Base-by-base conservation (phyloP, 1,140 invertebrate species). In the Drosophila elegans region DNA sequence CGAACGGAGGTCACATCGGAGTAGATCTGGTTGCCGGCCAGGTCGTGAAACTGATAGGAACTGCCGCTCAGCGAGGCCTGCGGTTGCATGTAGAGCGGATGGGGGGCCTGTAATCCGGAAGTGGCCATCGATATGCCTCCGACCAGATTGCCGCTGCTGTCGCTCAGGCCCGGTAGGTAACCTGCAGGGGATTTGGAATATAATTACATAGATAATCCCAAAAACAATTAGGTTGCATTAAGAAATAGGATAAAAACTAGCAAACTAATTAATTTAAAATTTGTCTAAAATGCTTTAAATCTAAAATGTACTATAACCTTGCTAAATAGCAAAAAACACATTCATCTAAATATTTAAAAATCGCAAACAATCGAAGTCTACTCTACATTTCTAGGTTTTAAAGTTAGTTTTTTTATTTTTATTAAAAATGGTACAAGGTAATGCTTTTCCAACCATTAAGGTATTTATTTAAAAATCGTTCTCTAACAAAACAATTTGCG, bases 1-100 rank as follows among this genome's bases (percentile, higher is more conserved):
- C 95, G 94, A 34, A 96, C 94, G 7, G 96, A 96, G 12, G 95
- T 94, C 36, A 94, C 94, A 88, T 95, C 95, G 46, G 93, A 93
- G 74, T 93, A 94, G 42, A 93, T 88, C 42, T 93, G 89, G 78
- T 86, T 91, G 79, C 75, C 82, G 54, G 60, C 74, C 32, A 78
- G 59, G 60, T 92, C 94, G 21, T 94, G 93, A 80, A 92, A 92
- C n/a, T 92, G 75, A 74, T 89, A 91, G 62, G 93, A 93, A 80
- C 92, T 93, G 60, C 83, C 90, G 59, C 84, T 88, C 41, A 85
- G 74, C 48, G 90, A 86, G 49, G 86, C 61, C 42, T 86, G 78
- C 36, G 90, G 90, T 60, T 91, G 89, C 75, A 91, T 85, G 25
- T 91, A 91, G 13, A 89, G 74, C 51, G 85, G 78, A 82, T 85